Evolutionary conservation across 1,140 invertebrate genomes (phyloP), one percentile per base, ranked within the genome.

Genomic region (Halesus radiatus): DNA sequence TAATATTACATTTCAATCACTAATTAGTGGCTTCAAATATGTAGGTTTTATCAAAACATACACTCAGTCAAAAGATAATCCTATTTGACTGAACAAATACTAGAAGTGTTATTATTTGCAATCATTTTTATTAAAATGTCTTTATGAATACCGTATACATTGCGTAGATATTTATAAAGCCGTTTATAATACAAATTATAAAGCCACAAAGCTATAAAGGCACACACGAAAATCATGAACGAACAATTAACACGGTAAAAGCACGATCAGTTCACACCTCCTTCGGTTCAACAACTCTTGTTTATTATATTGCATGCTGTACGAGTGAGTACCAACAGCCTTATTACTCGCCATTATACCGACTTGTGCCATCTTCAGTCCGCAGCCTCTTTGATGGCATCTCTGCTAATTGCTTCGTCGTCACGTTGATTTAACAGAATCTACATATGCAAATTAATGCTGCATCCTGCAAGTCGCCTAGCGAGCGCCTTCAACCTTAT

Each of bases 211-310:
- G 23, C 29, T 8, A 29, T 32, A 26, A 26, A 66, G 22, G 23
- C 3, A 29, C 23, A 64, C 60, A 23, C 29, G 62, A 20, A 72
- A 72, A 37, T 72, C 68, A 72, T 72, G 68, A 20, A 32, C 29
- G 37, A 20, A 20, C 45, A 50, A 72, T 72, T 72, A 72, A 52
- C 68, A 50, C n/a, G 45, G 68, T 50, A 72, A 72, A 72, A 52
- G 32, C 23, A 7, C 68, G 32, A 50, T 26, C 62, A 23, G 16
- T 72, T 72, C 37, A 52, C 68, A 72, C 68, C 68, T 72, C 37
- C 23, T 1, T 18, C 60, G 18, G 60, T 26, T 22, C 54, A 45
- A 22, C 54, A 56, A 22, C 54, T 60, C 56, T 20, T 29, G 62
- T 16, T 22, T 66, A n/a, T 16, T 45, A 45, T 45, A 45, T 45